Percentiles rank a stretch among this genome's conserved stretches.
phyloP scores from a whole-genome alignment of 64 coral and sea anemone genomes.

The Montipora capricornis region DNA sequence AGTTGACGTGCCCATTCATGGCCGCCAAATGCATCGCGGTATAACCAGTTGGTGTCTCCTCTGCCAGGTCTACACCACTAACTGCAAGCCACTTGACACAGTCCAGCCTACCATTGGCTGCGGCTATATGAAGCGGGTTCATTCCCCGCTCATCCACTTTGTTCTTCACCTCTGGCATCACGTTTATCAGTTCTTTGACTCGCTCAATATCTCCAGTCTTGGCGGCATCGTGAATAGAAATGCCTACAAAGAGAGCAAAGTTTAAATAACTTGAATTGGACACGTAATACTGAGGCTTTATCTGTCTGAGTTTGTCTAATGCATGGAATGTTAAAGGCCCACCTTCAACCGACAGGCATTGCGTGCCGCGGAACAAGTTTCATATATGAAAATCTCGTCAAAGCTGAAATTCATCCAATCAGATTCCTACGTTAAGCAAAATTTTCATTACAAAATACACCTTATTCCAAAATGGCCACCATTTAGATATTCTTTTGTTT shows the following conservation, averaged over 20 bases:
- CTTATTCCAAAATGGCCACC: too few species aligned
- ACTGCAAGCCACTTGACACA: conserved; percentile 95
- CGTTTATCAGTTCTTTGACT: conserved; percentile 87
- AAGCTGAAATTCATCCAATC: too few species aligned
- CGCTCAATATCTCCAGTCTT: conserved; percentile 82
- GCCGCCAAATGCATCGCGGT: conserved; percentile 96
- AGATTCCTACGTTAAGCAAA: too few species aligned
- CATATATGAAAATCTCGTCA: too few species aligned
- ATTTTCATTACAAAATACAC: too few species aligned
- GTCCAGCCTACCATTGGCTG: conserved; percentile 88
- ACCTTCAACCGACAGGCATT: too few species aligned
- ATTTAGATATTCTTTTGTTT: too few species aligned
- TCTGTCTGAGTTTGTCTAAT: neutral
- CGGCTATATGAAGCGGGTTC: conserved; percentile 88
- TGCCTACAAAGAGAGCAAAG: conserved; percentile 48
- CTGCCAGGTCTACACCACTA: conserved; percentile 87
- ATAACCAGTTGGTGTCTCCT: conserved; percentile 98
- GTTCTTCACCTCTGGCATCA: conserved; percentile 79
- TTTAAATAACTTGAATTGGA: neutral
- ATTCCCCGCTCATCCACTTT: conserved; percentile 84
- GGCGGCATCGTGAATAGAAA: conserved; percentile 90
- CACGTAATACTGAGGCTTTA: neutral
- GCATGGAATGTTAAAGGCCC: too few species aligned
- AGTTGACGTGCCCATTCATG: conserved; percentile 99
- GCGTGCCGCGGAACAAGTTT: too few species aligned